A percentile compares a stretch with the other conserved stretches of the same genome.
phyloP scores from a whole-genome alignment of 2,113 vertebrate species.

The Phylloscopus whistleri region DNA sequence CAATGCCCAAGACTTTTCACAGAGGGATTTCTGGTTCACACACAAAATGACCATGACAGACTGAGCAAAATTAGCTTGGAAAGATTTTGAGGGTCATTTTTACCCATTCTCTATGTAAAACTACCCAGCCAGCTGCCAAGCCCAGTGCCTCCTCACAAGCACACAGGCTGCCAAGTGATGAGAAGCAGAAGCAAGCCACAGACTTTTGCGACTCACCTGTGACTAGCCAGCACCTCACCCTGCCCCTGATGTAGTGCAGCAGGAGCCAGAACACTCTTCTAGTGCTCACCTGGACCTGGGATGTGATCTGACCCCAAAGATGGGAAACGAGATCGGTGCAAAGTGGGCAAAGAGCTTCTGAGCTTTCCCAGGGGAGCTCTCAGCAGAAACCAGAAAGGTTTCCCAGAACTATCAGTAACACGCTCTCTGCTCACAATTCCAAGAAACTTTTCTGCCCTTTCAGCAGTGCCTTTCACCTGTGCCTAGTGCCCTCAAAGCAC shows the following conservation, averaged over 20 bases:
- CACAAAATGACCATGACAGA: neutral
- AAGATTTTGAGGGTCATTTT: neutral
- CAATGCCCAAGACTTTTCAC: neutral
- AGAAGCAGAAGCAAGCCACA: neutral
- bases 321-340: accelerated
- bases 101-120: neutral
- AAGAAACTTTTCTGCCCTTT: constrained; percentile 1
- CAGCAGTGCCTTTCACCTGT: neutral
- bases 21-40: neutral
- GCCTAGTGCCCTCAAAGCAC: neutral
- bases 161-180: neutral
- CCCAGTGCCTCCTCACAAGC: neutral
- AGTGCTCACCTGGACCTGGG: neutral
- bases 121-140: neutral
- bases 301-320: neutral
- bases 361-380: neutral
- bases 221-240: neutral
- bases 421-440: neutral
- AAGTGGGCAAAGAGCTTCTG: neutral
- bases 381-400: neutral
- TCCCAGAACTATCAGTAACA: constrained; percentile 22
- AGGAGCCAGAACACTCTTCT: neutral
- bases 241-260: neutral
- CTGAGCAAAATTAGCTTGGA: neutral
- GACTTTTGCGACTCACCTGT: neutral